Evolutionary conservation across 2,888 invertebrate species (phyloP).

Genomic region (Zygaena filipendulae): DNA sequence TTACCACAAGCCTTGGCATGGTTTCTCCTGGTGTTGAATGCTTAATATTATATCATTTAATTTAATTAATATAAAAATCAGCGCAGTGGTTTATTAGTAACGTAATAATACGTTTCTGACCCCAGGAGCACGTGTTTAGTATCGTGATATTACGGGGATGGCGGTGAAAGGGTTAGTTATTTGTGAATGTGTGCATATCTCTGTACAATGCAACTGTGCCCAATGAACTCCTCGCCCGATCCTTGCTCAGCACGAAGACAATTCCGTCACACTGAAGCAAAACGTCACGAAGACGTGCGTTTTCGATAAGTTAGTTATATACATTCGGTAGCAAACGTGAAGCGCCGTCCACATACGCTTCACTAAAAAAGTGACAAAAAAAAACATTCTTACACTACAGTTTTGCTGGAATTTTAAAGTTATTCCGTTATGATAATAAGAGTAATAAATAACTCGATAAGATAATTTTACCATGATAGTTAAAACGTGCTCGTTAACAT

Average conservation of each 20-base stretch:
- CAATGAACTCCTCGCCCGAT: conserved; percentile 53
- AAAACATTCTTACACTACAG: too few species aligned
- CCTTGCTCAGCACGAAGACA: conserved; percentile 43
- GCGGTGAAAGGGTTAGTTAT: too few species aligned
- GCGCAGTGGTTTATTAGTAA: too few species aligned
- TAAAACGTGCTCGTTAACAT: conserved; percentile 32
- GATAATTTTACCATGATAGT: conserved; percentile 25
- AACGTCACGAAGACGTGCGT: conserved; percentile 35
- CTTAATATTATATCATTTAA: too few species aligned
- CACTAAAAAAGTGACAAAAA: conserved; percentile 50
- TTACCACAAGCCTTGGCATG: too few species aligned
- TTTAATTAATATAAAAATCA: too few species aligned
- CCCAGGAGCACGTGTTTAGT: too few species aligned
- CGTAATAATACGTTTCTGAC: too few species aligned
- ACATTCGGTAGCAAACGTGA: conserved; percentile 46
- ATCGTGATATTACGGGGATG: too few species aligned
- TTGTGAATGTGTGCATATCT: conserved; percentile 52
- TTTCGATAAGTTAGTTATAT: conserved; percentile 39
- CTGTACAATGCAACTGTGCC: conserved; percentile 68
- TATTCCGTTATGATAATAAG: too few species aligned
- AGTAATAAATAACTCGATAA: conserved; percentile 26
- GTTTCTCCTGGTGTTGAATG: too few species aligned
- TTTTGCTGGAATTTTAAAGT: too few species aligned
- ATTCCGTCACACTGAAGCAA: conserved; percentile 68
- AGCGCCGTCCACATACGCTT: conserved; percentile 53